Conservation (phyloP, 2,113 vertebrate genomes). For the Opisthocomus hoazin region DNA sequence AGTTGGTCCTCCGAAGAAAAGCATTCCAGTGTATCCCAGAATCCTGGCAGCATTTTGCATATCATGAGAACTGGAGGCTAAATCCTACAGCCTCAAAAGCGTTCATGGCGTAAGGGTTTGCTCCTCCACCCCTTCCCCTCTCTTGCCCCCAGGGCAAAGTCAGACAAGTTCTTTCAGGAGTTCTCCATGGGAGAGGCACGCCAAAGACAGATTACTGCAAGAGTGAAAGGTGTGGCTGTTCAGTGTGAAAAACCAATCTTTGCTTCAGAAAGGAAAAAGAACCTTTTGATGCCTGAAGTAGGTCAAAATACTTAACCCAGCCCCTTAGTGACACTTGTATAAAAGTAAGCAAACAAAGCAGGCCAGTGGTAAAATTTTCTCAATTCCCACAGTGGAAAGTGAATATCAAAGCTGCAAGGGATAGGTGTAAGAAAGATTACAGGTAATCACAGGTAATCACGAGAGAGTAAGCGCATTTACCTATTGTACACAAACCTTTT, state of each 20-base stretch:
- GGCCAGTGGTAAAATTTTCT: not conserved
- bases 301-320: constrained; percentile 56
- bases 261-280: constrained; percentile 9
- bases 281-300: constrained; percentile 39
- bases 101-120: not conserved
- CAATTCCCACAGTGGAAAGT: not conserved
- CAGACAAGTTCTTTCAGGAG: constrained; percentile 53
- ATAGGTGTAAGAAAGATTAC: not conserved
- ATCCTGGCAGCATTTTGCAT: not conserved
- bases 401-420: not conserved
- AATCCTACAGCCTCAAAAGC: not conserved
- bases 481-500: not conserved
- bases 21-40: constrained; percentile 2
- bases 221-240: constrained; percentile 23
- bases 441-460: not conserved
- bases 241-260: constrained; percentile 37
- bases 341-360: constrained; percentile 46
- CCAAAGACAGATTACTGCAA: not conserved
- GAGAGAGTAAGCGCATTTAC: not conserved
- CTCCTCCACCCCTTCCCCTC: constrained; percentile 9
- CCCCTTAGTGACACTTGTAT: constrained; percentile 9
- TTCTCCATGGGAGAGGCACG: not conserved
- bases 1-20: not conserved
- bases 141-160: constrained; percentile 12
- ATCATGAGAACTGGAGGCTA: not conserved